Conservation (phyloP, 2,888 invertebrate species). For the Lasioglossum figueresi region DNA sequence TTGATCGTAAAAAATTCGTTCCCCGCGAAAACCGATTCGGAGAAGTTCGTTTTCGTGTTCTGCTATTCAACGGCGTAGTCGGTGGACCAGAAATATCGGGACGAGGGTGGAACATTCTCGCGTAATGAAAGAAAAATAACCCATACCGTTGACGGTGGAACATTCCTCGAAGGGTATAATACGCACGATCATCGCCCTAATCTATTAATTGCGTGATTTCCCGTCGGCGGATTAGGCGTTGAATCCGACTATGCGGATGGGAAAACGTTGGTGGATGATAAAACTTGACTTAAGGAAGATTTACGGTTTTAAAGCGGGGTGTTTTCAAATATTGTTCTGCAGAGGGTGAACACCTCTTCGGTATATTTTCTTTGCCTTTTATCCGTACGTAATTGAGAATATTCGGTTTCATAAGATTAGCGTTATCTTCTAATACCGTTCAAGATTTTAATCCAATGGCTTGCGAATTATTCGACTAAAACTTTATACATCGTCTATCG, state of each 20-base stretch:
- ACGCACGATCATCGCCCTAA: slow-evolving; percentile 59
- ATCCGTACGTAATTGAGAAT: neutral
- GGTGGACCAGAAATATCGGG: slow-evolving; percentile 1
- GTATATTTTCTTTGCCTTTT: neutral
- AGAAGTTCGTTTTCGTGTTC: slow-evolving; percentile 18
- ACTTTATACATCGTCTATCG: neutral
- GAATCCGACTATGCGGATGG: neutral
- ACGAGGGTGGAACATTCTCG: neutral
- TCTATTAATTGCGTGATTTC: slow-evolving; percentile 75
- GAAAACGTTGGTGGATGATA: slow-evolving; percentile 10
- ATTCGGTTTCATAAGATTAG: neutral
- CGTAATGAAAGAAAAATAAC: slow-evolving; percentile 62
- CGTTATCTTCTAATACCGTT: neutral
- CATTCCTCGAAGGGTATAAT: slow-evolving; percentile 27
- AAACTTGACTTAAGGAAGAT: slow-evolving; percentile 18
- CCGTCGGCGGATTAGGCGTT: slow-evolving; percentile 52
- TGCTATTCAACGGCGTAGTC: neutral
- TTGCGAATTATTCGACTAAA: neutral
- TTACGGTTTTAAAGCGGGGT: neutral
- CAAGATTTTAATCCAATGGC: neutral
- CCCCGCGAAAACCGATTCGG: neutral
- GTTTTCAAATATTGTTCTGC: neutral
- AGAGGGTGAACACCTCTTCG: neutral
- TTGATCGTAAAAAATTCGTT: slow-evolving; percentile 2
- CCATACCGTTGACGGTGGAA: neutral